Base-by-base conservation (phyloP, 2,113 vertebrate genomes). In the Mirza zaza region DNA sequence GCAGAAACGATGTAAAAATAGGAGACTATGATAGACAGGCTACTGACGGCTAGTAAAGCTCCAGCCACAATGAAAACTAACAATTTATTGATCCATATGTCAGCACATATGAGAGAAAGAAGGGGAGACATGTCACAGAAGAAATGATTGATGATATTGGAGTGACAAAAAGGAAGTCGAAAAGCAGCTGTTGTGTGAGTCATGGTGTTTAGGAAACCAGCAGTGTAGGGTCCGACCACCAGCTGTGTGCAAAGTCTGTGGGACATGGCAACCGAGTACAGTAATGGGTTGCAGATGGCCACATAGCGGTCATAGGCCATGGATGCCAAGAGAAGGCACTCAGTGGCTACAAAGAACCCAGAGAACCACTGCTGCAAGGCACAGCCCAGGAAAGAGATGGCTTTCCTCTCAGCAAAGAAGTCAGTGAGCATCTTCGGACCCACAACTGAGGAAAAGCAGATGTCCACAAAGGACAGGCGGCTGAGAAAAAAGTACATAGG, bases 401-500 rank as follows among this genome's bases (percentile, higher is more conserved):
- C 59, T 20, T 95, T 97, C 17, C 48, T 76, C 17, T 84, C 95
- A 11, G 18, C 9, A 3, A 96, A 92, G 85, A 97, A 95, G 36
- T 97, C 97, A 0, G 17, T 76, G 36, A 97, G 97, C 96, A 97
- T 94, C 59, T 95, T 96, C 12, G 97, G 97, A 8, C 94, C 84
- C 6, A 96, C 95, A 1, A 96, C 90, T 0, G 97, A 96, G 0
- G 92, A 95, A 7, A 95, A 97, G 52, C 96, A 97, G 48, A 94
- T 67, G 23, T 97, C 97, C 61, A 96, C 85, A 84, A 95, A 97
- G 21, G 95, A 97, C 20, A 97, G 27, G 34, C 96, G 95, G 34
- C 97, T 97, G 87, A 98, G 97, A 39, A 97, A 95, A 61, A 94
- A 97, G 81, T 95, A 97, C 97, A 97, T 96, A 7, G 95, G 97